Base-by-base conservation (phyloP, 92 coral and sea anemone species). In the Metridium senile region DNA sequence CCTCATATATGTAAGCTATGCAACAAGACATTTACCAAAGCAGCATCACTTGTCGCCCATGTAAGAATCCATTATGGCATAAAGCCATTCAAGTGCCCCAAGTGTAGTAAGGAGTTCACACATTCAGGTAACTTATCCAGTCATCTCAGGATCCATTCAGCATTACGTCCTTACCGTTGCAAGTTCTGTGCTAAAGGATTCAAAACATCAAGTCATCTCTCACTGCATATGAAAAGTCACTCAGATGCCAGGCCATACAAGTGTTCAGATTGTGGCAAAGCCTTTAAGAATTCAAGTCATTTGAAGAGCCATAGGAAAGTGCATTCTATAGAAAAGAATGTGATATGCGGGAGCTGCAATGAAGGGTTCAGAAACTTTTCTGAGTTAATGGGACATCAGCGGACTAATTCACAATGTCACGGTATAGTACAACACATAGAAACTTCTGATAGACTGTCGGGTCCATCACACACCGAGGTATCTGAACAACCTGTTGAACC, bases 31-130 rank as follows among this genome's bases (percentile, higher is more conserved):
- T 77, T 77, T 30, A 77, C 82, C 0, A 77, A 77, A 62, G 29
- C 82, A 0, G 66, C 82, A 0, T 77, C 82, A 10, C 82, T 77
- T 30, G 82, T 77, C 19, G 82, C 82, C 0, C 82, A 77, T 33
- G 20, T 43, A 21, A 65, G 82, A 26, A 53, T 72, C 0, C 82
- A 77, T 39, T 66, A 72, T 18, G 71, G 73, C 9, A 26, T 63
- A 22, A 31, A 71, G 29, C 82, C 82, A 1, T 77, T 63, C 25
- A 33, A 28, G 9, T 77, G 82, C 20, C 73, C 66, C 4, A 56
- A 65, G 18, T 77, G 82, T 27, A 66, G 66, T 74, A 77, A 77
- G 49, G 82, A 72, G 0, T 77, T 77, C 72, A 77, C 82, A 34
- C 82, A 77, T 33, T 67, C 82, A 23, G 65, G 82, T 34, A 77